Percentiles rank a stretch among this genome's conserved stretches.
These are phyloP conservation scores for Megastigmus dorsalis DNA, from an alignment of 2,888 invertebrate species.

Conservation along the genomic window DNA sequence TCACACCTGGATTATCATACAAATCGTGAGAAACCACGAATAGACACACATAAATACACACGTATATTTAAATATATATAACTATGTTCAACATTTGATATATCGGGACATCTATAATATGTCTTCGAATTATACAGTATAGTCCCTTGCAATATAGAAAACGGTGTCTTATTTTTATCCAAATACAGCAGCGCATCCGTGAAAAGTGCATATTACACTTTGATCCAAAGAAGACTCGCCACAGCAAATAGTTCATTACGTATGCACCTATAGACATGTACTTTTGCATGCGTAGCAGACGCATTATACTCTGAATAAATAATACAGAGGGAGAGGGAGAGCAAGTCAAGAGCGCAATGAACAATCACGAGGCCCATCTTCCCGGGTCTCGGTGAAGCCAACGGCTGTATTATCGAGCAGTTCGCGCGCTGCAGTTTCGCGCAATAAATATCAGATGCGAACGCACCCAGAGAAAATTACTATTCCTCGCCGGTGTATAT, in stretches of 20 bases:
- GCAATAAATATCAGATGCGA: constrained; percentile 54
- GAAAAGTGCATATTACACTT: no score
- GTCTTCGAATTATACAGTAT: no score
- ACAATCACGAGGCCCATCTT: constrained; percentile 7
- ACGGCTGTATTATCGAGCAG: constrained; percentile 53
- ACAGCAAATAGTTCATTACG: neutral
- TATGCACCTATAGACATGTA: neutral
- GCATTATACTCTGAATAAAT: neutral
- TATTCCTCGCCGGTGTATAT: constrained; percentile 21
- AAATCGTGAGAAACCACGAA: no score
- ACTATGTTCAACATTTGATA: no score
- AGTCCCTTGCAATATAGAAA: no score
- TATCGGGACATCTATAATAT: no score
- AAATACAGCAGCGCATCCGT: no score
- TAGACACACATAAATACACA: no score
- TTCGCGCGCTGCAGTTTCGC: constrained; percentile 51
- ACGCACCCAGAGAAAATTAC: constrained; percentile 52
- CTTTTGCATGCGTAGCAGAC: neutral
- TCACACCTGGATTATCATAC: no score
- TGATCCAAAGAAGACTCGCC: no score
- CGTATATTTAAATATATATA: no score
- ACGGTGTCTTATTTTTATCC: no score
- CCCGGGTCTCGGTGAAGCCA: neutral
- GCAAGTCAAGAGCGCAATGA: neutral
- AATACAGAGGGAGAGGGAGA: neutral